Percentiles rank a stretch among this genome's conserved stretches.
phyloP scores from a whole-genome alignment of 2,888 invertebrate species.

The Nephrocerus scutellatus region DNA sequence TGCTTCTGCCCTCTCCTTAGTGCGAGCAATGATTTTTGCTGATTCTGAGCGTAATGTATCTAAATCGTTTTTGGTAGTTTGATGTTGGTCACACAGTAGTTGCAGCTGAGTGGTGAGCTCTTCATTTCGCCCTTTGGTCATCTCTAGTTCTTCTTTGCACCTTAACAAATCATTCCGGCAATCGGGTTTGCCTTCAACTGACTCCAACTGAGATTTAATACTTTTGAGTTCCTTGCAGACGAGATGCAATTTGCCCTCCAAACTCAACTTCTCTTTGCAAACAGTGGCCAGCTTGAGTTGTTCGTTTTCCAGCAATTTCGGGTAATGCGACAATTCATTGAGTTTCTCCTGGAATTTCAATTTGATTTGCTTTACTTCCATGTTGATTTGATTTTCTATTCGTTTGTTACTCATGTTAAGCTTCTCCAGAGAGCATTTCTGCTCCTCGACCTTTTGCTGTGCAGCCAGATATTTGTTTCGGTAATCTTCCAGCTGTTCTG shows the following conservation, averaged over 20 bases:
- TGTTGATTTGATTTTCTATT: slow-evolving; percentile 44
- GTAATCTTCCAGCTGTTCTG: slow-evolving; percentile 43
- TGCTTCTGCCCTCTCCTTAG: slow-evolving; percentile 40
- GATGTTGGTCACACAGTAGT: slow-evolving; percentile 38
- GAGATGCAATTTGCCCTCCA: slow-evolving; percentile 38
- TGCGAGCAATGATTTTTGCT: slow-evolving; percentile 42
- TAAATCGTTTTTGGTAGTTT: slow-evolving; percentile 38
- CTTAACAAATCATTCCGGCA: slow-evolving; percentile 32
- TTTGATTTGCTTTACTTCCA: slow-evolving; percentile 43
- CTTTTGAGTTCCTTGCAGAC: slow-evolving; percentile 41
- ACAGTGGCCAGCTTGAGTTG: slow-evolving; percentile 37
- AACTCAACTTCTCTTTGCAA: slow-evolving; percentile 39
- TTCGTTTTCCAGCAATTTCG: slow-evolving; percentile 43
- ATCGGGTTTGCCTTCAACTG: slow-evolving; percentile 26
- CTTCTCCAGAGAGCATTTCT: slow-evolving; percentile 39
- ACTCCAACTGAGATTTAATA: slow-evolving; percentile 28
- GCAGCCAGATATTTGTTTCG: slow-evolving; percentile 43
- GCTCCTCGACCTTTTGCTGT: slow-evolving; percentile 45
- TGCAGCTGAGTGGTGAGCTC: slow-evolving; percentile 36
- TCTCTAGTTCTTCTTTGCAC: slow-evolving; percentile 33
- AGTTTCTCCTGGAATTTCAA: slow-evolving; percentile 45
- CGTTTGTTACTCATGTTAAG: slow-evolving; percentile 43
- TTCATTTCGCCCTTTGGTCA: slow-evolving; percentile 32
- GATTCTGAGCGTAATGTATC: slow-evolving; percentile 43
- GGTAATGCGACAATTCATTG: slow-evolving; percentile 41